Evolutionary conservation across 2,888 invertebrate species (phyloP).

Genomic region (Lepidocyrtoides sp.): DNA sequence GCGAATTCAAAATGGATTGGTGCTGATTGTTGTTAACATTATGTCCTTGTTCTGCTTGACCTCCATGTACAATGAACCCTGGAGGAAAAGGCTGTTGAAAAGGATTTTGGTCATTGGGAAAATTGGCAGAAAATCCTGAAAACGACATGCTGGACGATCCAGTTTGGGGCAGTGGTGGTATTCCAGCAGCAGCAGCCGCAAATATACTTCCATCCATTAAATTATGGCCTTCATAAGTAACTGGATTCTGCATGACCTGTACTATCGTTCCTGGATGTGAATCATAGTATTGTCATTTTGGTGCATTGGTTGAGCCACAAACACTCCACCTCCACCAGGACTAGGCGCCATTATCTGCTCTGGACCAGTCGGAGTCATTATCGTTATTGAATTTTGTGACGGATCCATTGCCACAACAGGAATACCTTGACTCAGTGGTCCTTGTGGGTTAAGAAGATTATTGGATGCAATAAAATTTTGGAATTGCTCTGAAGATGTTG

Average conservation of each 20-base stretch:
- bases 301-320: conserved; percentile 67
- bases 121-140: conserved; percentile 14
- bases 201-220: conserved; percentile 61
- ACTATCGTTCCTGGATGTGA: conserved; percentile 26
- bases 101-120: conserved; percentile 61
- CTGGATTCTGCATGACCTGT: conserved; percentile 25
- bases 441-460: conserved; percentile 29
- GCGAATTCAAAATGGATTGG: background rate
- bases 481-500: conserved; percentile 65
- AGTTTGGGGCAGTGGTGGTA: background rate
- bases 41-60: background rate
- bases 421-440: conserved; percentile 67
- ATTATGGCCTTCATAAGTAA: conserved; percentile 56
- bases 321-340: conserved; percentile 46
- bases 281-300: conserved; percentile 16
- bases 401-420: conserved; percentile 75
- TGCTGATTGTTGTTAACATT: background rate
- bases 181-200: conserved; percentile 12
- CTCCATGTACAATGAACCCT: conserved; percentile 21
- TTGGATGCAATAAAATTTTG: conserved; percentile 57
- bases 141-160: conserved; percentile 34
- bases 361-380: conserved; percentile 71
- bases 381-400: conserved; percentile 71
- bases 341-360: conserved; percentile 60
- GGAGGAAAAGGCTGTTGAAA: background rate